phyloP scores from a whole-genome alignment of 37 sponge, comb jelly and placozoan genomes.

The Eunapius fragilis region DNA sequence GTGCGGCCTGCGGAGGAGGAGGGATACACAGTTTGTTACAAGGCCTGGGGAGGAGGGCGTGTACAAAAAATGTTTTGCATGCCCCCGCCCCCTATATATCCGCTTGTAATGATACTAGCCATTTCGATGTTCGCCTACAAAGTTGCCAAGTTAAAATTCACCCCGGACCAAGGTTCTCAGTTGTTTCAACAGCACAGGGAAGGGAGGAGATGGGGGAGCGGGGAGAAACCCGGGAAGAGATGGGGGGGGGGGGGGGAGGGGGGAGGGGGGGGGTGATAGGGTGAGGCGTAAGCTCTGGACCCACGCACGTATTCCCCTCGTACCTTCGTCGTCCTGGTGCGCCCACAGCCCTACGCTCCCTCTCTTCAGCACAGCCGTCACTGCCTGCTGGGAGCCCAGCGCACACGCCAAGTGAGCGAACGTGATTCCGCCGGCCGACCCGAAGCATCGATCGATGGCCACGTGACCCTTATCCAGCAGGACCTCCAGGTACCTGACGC shows the following conservation, averaged over 20 bases:
- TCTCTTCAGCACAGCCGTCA: constrained; percentile 1
- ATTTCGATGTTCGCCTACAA: too few relatives aligned
- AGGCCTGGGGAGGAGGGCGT: neutral
- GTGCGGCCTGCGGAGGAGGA: constrained; percentile 31
- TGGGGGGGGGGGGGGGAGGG: too few relatives aligned
- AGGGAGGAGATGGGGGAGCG: neutral
- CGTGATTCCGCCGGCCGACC: neutral
- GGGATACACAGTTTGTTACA: too few relatives aligned
- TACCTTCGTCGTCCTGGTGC: constrained; percentile 20
- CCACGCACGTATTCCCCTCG: too few relatives aligned
- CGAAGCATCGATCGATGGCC: neutral
- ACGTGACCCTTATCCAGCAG: constrained; percentile 38
- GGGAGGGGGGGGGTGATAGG: too few relatives aligned
- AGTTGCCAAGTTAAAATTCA: too few relatives aligned
- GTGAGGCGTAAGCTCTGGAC: too few relatives aligned
- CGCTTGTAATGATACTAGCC: too few relatives aligned
- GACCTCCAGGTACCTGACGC: constrained; percentile 18
- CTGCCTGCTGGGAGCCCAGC: constrained; percentile 18
- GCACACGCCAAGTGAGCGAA: constrained; percentile 72
- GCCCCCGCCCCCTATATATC: neutral
- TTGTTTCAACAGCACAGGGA: too few relatives aligned
- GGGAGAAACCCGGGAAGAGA: too few relatives aligned
- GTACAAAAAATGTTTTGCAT: neutral
- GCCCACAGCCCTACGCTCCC: constrained; percentile 20
- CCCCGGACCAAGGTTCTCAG: too few relatives aligned